A percentile compares a stretch with the other conserved stretches of the same genome.
Evolutionary conservation across 2,113 vertebrate genomes (phyloP).

Genomic region (Spea bombifrons): DNA sequence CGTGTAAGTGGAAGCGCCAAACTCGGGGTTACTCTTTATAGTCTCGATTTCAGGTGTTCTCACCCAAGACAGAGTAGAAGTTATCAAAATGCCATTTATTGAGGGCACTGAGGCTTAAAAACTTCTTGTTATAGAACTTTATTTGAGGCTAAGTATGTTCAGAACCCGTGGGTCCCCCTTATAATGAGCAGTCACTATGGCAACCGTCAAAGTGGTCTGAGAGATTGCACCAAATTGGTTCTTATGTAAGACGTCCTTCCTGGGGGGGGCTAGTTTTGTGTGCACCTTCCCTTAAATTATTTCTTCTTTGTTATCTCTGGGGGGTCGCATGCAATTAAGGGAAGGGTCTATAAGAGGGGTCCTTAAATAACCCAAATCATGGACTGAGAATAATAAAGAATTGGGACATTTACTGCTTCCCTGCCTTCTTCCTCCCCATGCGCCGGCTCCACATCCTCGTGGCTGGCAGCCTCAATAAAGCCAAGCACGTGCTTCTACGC

Average conservation of each 20-base stretch:
- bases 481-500: not conserved
- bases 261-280: not conserved
- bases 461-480: slow-evolving; percentile 27
- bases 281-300: not conserved
- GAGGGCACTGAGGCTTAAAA: too few species aligned
- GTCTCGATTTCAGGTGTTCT: too few species aligned
- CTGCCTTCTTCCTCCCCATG: slow-evolving; percentile 37
- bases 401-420: slow-evolving; percentile 46
- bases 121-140: too few species aligned
- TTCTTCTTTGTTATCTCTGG: not conserved
- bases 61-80: too few species aligned
- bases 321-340: not conserved
- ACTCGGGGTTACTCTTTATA: too few species aligned
- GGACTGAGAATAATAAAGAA: slow-evolving; percentile 15
- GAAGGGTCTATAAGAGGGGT: slow-evolving; percentile 6
- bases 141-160: too few species aligned
- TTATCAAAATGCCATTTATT: too few species aligned
- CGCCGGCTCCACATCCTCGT: slow-evolving; percentile 7
- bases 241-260: not conserved
- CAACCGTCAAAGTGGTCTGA: too few species aligned
- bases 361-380: slow-evolving; percentile 16
- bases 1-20: too few species aligned
- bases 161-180: too few species aligned
- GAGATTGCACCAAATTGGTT: too few species aligned
- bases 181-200: too few species aligned